Conservation (phyloP, 2,113 vertebrate species). For the Opisthocomus hoazin region DNA sequence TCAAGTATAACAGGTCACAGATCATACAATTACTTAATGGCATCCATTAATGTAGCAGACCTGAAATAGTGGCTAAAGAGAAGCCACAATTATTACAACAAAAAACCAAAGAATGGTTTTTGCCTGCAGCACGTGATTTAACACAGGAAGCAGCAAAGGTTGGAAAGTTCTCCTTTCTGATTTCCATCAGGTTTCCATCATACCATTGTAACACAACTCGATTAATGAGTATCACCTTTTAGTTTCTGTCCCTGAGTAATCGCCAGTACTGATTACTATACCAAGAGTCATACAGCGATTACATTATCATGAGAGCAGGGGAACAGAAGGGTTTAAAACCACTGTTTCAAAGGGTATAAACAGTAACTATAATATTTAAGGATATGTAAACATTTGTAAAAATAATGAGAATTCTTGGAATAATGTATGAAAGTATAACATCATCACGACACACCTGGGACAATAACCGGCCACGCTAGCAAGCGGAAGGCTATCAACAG, state of each 20-base stretch:
- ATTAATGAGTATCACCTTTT: neutral
- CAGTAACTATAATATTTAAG: neutral
- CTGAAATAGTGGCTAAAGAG: neutral
- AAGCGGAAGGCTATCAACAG: neutral
- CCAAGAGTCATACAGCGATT: neutral
- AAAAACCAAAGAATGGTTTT: neutral
- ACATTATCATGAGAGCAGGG: neutral
- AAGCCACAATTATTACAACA: constrained; percentile 7
- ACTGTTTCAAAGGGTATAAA: neutral
- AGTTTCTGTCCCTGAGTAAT: neutral
- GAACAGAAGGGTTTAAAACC: neutral
- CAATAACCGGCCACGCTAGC: rapidly evolving
- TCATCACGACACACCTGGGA: neutral
- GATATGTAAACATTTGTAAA: neutral
- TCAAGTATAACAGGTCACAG: neutral
- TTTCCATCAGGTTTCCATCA: neutral
- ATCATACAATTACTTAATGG: neutral
- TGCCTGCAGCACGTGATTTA: constrained; percentile 12
- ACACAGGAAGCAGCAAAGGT: neutral
- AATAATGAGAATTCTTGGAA: neutral
- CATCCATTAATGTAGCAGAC: neutral
- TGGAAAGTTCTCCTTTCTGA: neutral
- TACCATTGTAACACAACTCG: neutral
- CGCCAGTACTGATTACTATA: neutral
- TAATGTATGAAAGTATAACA: neutral